These are phyloP conservation scores for Meleagris gallopavo DNA, from an alignment of 2,113 vertebrate species.

Conservation along the genomic window DNA sequence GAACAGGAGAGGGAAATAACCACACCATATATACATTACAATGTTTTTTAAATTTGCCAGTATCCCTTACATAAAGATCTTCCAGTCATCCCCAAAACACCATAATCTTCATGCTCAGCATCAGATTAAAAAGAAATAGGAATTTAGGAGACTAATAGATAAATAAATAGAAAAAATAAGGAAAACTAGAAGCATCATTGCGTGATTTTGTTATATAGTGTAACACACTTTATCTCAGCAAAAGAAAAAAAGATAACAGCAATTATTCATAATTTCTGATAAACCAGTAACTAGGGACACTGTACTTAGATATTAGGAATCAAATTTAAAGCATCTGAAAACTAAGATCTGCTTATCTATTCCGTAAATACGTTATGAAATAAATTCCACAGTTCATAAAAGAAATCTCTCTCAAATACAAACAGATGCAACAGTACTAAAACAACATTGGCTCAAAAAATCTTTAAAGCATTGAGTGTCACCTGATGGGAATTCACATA, in stretches of 20 bases:
- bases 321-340: background rate
- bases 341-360: background rate
- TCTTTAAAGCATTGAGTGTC: background rate
- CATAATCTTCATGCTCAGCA: background rate
- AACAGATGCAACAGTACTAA: background rate
- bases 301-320: background rate
- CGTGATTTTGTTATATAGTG: background rate
- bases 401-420: background rate
- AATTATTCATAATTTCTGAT: background rate
- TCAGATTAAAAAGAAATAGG: background rate
- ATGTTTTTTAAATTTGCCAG: background rate
- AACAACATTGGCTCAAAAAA: background rate
- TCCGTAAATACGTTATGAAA: background rate
- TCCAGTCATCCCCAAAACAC: background rate
- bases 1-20: background rate
- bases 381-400: background rate
- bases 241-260: background rate
- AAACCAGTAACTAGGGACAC: background rate
- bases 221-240: background rate
- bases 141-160: background rate
- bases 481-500: background rate
- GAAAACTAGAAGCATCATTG: background rate
- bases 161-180: background rate
- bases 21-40: background rate
- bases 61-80: background rate